Base-by-base conservation (phyloP, 1,140 invertebrate genomes). In the Steinernema feltiae region DNA sequence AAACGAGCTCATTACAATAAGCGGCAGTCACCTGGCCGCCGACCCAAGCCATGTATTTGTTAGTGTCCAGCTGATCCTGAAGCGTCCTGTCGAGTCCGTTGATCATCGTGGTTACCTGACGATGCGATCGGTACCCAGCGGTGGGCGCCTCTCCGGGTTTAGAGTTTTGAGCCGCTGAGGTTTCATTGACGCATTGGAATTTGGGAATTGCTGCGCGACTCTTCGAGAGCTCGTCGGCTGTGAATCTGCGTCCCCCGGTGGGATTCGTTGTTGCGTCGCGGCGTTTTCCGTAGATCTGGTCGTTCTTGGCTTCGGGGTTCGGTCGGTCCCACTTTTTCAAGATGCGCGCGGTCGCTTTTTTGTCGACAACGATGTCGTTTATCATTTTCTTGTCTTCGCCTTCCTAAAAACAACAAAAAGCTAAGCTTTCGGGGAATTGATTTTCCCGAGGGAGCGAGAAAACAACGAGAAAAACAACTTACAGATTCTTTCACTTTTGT, bases 1-100 rank as follows among this genome's bases (percentile, higher is more conserved):
- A 17, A 31, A 71, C 12, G 70, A n/a, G n/a, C n/a, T n/a, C n/a
- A n/a, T n/a, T n/a, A n/a, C n/a, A n/a, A n/a, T n/a, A n/a, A n/a
- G n/a, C n/a, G n/a, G n/a, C n/a, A n/a, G n/a, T n/a, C n/a, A n/a
- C 76, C 72, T 79, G 78, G 30, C 78, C 78, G 17, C 78, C 78
- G 31, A 79, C 70, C 78, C 78, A 79, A 29, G 78, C 78, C 69
- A 75, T 78, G 48, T 79, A 79, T 24, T 75, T 30, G 32, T 77
- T 77, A 21, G 76, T 79, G 27, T 77, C 76, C 27, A 77, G 30
- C 35, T 77, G 76, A 70, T 75, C 73, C 30, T 73, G 31, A 18
- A 32, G 31, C 7, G 70, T 75, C 32, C 72, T 73, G 63, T 27
- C n/a, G 3, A 78, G 48, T 12, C 73, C 48, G 15, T 74, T 69